Evolutionary conservation across 2,113 vertebrate species (phyloP).

Genomic region (Chlorodrepanis virens): DNA sequence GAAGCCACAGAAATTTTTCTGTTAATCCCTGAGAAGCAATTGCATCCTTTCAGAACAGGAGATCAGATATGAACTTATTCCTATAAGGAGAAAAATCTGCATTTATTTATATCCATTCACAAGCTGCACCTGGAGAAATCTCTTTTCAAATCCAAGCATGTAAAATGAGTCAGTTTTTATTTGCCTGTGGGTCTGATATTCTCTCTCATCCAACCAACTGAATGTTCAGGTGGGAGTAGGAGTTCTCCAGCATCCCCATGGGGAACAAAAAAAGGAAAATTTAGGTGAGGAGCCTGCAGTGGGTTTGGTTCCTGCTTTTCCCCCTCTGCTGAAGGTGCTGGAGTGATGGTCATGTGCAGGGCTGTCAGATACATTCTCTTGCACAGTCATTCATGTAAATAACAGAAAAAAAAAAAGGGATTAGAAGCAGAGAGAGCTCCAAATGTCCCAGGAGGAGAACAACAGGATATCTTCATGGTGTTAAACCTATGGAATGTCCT

Average conservation of each 20-base stretch:
- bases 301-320: background rate
- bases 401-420: background rate
- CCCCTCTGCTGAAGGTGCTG: background rate
- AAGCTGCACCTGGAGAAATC: background rate
- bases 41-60: background rate
- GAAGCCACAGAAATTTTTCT: background rate
- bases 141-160: background rate
- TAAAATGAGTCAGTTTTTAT: background rate
- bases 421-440: background rate
- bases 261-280: background rate
- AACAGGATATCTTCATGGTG: background rate
- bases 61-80: background rate
- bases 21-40: background rate
- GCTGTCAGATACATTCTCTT: background rate
- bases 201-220: background rate
- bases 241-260: background rate
- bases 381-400: background rate
- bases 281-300: background rate
- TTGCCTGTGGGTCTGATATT: background rate
- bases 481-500: background rate
- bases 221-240: background rate
- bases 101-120: background rate
- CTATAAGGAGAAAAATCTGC: background rate
- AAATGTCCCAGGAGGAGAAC: background rate
- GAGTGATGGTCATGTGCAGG: fast-evolving